phyloP scores from a whole-genome alignment of 2,888 invertebrate genomes.

The Suillia variegata region DNA sequence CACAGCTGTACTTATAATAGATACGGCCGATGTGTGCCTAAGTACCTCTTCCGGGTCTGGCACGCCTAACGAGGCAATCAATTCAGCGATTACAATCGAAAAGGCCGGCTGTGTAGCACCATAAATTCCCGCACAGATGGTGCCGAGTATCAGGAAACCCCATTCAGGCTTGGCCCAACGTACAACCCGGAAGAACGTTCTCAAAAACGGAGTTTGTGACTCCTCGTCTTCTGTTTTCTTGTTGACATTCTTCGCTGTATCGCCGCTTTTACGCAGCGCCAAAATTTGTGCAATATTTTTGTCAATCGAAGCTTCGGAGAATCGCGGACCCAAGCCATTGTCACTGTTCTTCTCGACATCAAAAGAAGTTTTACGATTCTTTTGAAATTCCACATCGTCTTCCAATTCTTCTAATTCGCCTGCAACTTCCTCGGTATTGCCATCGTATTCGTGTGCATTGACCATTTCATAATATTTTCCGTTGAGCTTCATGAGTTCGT shows the following conservation, averaged over 20 bases:
- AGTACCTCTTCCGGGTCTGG: conserved; percentile 64
- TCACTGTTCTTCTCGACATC: conserved; percentile 23
- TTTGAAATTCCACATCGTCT: conserved; percentile 5
- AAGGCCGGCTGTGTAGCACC: conserved; percentile 77
- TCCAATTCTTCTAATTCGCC: conserved; percentile 30
- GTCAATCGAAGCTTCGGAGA: conserved; percentile 30
- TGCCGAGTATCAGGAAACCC: conserved; percentile 67
- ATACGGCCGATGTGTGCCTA: conserved; percentile 65
- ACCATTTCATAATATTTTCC: conserved; percentile 73
- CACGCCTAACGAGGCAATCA: conserved; percentile 64
- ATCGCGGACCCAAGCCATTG: conserved; percentile 11
- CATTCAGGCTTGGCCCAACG: conserved; percentile 68
- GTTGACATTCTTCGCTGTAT: neutral
- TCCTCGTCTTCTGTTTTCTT: conserved; percentile 11
- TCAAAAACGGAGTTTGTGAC: conserved; percentile 31
- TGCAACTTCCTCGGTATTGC: conserved; percentile 37
- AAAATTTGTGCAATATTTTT: conserved; percentile 39
- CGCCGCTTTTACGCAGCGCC: conserved; percentile 24
- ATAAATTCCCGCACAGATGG: conserved; percentile 69
- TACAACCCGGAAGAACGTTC: conserved; percentile 64
- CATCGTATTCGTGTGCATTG: conserved; percentile 48
- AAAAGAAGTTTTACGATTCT: conserved; percentile 36
- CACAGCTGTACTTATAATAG: conserved; percentile 68
- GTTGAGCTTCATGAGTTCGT: conserved; percentile 67
- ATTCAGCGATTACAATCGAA: conserved; percentile 76